Conservation (phyloP, 2,797 vertebrate genomes). For the Streptopelia turtur region DNA sequence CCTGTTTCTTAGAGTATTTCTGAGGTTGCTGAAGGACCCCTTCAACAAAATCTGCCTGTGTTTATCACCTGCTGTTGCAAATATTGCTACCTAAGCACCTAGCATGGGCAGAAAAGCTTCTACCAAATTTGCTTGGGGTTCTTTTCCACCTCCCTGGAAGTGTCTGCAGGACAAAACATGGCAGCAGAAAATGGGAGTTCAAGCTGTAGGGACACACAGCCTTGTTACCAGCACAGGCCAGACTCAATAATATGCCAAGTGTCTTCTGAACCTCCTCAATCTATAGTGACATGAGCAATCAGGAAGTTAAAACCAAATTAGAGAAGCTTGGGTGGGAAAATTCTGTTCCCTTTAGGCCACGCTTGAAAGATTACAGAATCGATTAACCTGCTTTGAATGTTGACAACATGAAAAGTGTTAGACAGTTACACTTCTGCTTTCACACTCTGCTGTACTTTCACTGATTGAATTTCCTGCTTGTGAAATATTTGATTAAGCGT, state of each 20-base stretch:
- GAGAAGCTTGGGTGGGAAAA: neutral
- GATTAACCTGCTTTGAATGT: neutral
- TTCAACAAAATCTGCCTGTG: neutral
- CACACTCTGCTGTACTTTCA: neutral
- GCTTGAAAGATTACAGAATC: neutral
- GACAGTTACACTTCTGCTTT: neutral
- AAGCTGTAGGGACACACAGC: neutral
- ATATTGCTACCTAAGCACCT: neutral
- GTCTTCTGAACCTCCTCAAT: neutral
- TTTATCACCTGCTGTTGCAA: neutral
- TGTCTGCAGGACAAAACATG: neutral
- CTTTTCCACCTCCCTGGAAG: neutral
- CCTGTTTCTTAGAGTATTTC: neutral
- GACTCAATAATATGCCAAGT: neutral
- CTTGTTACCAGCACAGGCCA: accelerated
- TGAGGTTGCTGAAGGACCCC: neutral
- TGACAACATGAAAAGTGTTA: neutral
- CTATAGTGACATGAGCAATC: neutral
- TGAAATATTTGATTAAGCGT: neutral
- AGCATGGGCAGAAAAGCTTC: neutral
- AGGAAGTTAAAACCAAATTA: neutral
- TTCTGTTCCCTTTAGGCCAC: neutral
- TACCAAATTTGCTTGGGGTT: neutral
- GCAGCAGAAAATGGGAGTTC: neutral
- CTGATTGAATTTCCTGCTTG: neutral